These are phyloP conservation scores for Coregonus sp. DNA, from an alignment of 2,797 vertebrate species.

Conservation along the genomic window DNA sequence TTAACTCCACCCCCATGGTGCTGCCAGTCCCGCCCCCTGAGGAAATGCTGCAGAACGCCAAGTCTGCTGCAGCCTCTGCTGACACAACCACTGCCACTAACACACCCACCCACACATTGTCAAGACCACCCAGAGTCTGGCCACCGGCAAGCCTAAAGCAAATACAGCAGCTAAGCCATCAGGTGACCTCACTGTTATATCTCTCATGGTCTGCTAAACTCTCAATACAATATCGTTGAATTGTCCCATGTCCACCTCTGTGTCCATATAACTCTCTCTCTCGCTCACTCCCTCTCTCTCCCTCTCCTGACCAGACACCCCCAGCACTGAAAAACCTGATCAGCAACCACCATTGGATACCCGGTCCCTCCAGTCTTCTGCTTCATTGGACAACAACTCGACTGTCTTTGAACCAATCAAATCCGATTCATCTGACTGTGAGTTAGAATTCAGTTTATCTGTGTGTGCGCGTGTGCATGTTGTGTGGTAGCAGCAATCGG, in stretches of 20 bases:
- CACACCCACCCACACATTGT: constrained; percentile 43
- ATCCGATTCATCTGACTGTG: constrained; percentile 68
- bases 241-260: background rate
- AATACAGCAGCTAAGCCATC: constrained; percentile 4
- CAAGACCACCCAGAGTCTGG: constrained; percentile 47
- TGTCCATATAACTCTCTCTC: background rate
- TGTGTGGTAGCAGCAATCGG: background rate
- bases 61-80: constrained; percentile 60
- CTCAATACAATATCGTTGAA: background rate
- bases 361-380: constrained; percentile 78
- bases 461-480: background rate
- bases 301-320: constrained; percentile 37
- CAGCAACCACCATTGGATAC: constrained; percentile 57
- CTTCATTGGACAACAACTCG: constrained; percentile 76
- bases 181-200: background rate
- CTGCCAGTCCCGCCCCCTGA: constrained; percentile 90
- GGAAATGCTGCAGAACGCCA: constrained; percentile 80
- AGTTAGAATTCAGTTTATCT: background rate
- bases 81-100: constrained; percentile 26
- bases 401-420: constrained; percentile 80
- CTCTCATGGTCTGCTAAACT: background rate
- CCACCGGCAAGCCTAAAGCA: constrained; percentile 49
- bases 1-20: constrained; percentile 82
- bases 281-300: background rate
- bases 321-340: constrained; percentile 15